phyloP scores from a whole-genome alignment of 2,888 invertebrate species.

The Leptinotarsa tumamoca region DNA sequence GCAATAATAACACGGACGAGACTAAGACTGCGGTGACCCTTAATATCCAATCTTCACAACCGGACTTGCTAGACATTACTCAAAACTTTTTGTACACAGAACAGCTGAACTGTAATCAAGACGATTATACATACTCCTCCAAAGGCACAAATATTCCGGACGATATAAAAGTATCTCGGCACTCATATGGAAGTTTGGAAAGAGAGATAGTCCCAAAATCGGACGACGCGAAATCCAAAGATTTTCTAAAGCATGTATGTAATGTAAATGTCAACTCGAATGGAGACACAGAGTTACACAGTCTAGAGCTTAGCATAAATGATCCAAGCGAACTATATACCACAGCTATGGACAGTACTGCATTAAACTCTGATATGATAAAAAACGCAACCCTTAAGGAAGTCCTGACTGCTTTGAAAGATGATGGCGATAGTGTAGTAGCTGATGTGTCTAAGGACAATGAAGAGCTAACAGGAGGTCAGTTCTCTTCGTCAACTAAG shows the following conservation, averaged over 20 bases:
- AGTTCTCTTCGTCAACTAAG: slow-evolving; percentile 32
- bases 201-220: slow-evolving; percentile 65
- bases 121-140: slow-evolving; percentile 47
- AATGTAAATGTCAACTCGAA: slow-evolving; percentile 53
- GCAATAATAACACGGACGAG: slow-evolving; percentile 49
- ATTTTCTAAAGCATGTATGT: slow-evolving; percentile 50
- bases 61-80: slow-evolving; percentile 51
- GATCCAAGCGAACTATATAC: slow-evolving; percentile 61
- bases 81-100: slow-evolving; percentile 61
- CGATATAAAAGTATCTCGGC: slow-evolving; percentile 74
- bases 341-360: slow-evolving; percentile 62
- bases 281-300: slow-evolving; percentile 56
- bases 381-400: slow-evolving; percentile 64
- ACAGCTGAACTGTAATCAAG: slow-evolving; percentile 51
- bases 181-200: slow-evolving; percentile 73
- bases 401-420: slow-evolving; percentile 59
- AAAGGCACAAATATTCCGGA: slow-evolving; percentile 73
- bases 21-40: slow-evolving; percentile 52
- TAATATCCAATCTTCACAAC: slow-evolving; percentile 37
- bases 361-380: slow-evolving; percentile 65
- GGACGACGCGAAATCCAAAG: slow-evolving; percentile 54
- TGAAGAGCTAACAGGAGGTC: background rate
- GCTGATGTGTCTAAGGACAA: background rate
- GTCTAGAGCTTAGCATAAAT: slow-evolving; percentile 56
- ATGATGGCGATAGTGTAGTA: slow-evolving; percentile 43